These are phyloP conservation scores for Sebastolobus altivelis DNA, from an alignment of 2,797 vertebrate species.

Conservation along the genomic window DNA sequence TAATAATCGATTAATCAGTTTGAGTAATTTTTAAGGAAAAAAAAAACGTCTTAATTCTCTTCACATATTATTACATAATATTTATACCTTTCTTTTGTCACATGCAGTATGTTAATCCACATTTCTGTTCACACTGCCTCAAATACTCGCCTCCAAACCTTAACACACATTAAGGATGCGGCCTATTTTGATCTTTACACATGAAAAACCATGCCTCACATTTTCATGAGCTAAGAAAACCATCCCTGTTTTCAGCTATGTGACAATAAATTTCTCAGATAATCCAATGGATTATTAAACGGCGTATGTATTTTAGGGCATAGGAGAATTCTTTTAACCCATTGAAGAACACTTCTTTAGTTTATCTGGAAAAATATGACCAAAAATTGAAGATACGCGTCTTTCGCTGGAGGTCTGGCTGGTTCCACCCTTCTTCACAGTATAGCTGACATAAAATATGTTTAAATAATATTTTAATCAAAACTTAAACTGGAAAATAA, in stretches of 20 bases:
- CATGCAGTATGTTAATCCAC: not conserved
- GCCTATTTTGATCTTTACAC: slow-evolving; percentile 15
- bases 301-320: not conserved
- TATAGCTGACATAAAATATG: not conserved
- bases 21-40: no score
- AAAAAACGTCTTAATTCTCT: no score
- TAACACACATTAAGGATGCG: not conserved
- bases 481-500: not conserved
- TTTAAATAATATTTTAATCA: not conserved
- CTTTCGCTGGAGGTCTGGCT: not conserved
- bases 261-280: not conserved
- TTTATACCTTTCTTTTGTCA: not conserved
- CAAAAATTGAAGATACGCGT: no score
- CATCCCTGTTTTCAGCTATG: not conserved
- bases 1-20: no score
- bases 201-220: not conserved
- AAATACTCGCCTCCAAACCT: not conserved
- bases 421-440: not conserved
- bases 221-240: not conserved
- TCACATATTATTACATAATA: no score
- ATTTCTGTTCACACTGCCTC: not conserved
- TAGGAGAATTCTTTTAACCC: not conserved
- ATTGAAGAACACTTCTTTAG: not conserved
- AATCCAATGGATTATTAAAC: not conserved
- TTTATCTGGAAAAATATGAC: not conserved